Evolutionary conservation across 2,888 invertebrate species (phyloP).

Genomic region (Andrena marginata): DNA sequence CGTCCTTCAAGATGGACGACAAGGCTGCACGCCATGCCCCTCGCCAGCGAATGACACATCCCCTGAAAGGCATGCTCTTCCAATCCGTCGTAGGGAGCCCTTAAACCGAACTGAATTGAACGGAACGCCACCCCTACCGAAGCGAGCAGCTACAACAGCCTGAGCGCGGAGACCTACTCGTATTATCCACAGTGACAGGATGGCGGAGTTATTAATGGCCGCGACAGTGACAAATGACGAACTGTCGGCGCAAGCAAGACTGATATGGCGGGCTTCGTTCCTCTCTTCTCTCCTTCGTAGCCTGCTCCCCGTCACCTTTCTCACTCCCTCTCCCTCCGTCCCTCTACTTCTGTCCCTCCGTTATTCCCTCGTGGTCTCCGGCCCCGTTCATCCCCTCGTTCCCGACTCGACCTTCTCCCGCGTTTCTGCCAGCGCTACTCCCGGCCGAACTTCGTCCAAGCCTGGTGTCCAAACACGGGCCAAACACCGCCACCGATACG

Average conservation of each 20-base stretch:
- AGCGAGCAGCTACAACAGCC: constrained; percentile 73
- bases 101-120: constrained; percentile 84
- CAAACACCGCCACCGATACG: constrained; percentile 63
- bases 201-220: constrained; percentile 85
- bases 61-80: constrained; percentile 84
- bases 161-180: constrained; percentile 80
- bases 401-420: constrained; percentile 66
- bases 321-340: constrained; percentile 44
- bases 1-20: constrained; percentile 56
- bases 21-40: constrained; percentile 80
- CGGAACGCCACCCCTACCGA: constrained; percentile 81
- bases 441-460: constrained; percentile 40
- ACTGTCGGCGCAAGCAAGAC: constrained; percentile 86
- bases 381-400: constrained; percentile 65
- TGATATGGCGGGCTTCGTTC: constrained; percentile 84
- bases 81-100: constrained; percentile 82
- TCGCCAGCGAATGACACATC: constrained; percentile 83
- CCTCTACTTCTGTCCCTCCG: constrained; percentile 24
- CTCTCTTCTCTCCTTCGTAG: constrained; percentile 76
- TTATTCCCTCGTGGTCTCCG: constrained; percentile 69
- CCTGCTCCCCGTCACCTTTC: constrained; percentile 61
- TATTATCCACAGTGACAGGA: constrained; percentile 85
- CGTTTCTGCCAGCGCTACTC: constrained; percentile 41
- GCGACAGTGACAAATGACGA: constrained; percentile 85
- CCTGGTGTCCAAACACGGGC: constrained; percentile 57